Conservation (phyloP, 2,113 vertebrate species). For the Seriola rivoliana region DNA sequence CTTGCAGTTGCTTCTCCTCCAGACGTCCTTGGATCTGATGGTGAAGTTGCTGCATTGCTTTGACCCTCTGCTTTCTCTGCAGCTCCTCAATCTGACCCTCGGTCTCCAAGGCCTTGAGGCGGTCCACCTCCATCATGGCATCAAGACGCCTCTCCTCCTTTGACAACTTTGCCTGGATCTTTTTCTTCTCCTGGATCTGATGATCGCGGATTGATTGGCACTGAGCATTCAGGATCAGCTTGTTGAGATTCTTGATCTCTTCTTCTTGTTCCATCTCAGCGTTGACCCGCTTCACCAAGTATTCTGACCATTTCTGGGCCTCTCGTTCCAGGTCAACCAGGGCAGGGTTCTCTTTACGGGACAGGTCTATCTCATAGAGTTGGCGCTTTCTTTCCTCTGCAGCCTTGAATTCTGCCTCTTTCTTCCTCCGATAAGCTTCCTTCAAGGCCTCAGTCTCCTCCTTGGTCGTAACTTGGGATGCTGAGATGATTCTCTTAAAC, state of each 20-base stretch:
- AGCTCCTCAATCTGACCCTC: conserved; percentile 83
- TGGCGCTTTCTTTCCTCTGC: conserved; percentile 81
- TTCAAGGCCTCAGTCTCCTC: conserved; percentile 78
- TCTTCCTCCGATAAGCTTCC: conserved; percentile 76
- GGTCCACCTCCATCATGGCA: conserved; percentile 90
- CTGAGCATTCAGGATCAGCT: conserved; percentile 89
- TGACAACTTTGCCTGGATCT: conserved; percentile 83
- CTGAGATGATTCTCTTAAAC: conserved; percentile 82
- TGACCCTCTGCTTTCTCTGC: conserved; percentile 86
- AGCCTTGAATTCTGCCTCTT: conserved; percentile 68
- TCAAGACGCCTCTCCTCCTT: conserved; percentile 89
- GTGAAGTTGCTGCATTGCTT: conserved; percentile 86
- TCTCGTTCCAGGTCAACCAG: conserved; percentile 87
- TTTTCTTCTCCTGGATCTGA: conserved; percentile 90
- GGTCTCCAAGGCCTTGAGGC: conserved; percentile 81
- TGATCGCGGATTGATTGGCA: conserved; percentile 90
- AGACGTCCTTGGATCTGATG: conserved; percentile 87
- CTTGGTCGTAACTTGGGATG: conserved; percentile 73
- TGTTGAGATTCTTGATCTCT: conserved; percentile 88
- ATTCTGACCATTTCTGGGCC: conserved; percentile 81
- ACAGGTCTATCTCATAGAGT: conserved; percentile 82
- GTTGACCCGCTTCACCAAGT: conserved; percentile 83
- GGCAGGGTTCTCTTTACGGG: conserved; percentile 76
- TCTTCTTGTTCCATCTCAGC: conserved; percentile 90
- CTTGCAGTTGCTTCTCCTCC: conserved; percentile 80